Conservation (phyloP, 2,888 invertebrate species). For the Syritta pipiens region DNA sequence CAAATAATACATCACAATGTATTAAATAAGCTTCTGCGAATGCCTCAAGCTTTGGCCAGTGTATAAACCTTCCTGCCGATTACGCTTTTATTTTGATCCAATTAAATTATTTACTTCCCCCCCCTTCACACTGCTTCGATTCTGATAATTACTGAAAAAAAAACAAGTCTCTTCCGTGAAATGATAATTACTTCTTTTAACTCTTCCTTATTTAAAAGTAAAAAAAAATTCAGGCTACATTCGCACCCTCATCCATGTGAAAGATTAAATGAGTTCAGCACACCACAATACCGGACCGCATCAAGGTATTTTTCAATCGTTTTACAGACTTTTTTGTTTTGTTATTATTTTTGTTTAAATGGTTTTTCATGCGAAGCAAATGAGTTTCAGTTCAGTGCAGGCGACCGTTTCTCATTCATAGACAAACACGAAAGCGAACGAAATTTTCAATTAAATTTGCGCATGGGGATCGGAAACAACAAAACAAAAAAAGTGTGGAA, state of each 20-base stretch:
- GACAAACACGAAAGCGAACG: conserved; percentile 46
- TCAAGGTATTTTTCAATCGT: conserved; percentile 15
- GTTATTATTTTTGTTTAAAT: conserved; percentile 8
- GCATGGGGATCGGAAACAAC: not conserved
- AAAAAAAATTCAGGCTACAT: not conserved
- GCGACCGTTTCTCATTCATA: conserved; percentile 51
- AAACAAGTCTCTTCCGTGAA: conserved; percentile 13
- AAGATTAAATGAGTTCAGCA: conserved; percentile 54
- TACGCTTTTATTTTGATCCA: not conserved
- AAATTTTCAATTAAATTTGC: conserved; percentile 47
- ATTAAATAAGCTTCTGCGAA: too few species aligned
- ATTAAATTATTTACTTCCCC: conserved; percentile 22
- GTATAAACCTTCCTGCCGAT: too few species aligned
- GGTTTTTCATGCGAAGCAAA: conserved; percentile 19
- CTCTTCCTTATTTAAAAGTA: conserved; percentile 4
- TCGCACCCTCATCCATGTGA: not conserved
- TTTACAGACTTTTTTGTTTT: conserved; percentile 28
- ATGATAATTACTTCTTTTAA: conserved; percentile 2
- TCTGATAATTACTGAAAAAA: conserved; percentile 36
- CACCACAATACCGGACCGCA: conserved; percentile 37
- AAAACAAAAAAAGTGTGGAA: not conserved
- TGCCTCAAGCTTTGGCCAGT: too few species aligned
- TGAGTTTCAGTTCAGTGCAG: conserved; percentile 18
- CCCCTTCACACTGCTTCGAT: conserved; percentile 16
- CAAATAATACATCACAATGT: too few species aligned